Evolutionary conservation across 2,113 vertebrate species (phyloP), one percentile per base, ranked within the genome.

Genomic region (Erythrocebus patas): DNA sequence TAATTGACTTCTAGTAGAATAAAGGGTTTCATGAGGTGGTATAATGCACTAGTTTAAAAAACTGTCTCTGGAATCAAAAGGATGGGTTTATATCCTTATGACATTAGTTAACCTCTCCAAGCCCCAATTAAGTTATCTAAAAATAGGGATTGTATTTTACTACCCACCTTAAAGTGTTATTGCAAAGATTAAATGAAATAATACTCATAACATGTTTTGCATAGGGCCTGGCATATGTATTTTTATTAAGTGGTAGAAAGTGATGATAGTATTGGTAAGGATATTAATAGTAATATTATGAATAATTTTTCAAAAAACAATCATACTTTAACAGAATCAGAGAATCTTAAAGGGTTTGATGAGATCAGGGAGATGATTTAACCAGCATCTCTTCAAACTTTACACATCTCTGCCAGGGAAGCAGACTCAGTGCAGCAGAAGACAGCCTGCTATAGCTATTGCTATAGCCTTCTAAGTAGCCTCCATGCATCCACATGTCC

Each of bases 21-120:
- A 85, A 64, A 27, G 81, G 38, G 6, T 57, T 86, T 82, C 83
- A 38, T 22, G 43, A 93, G 57, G 27, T 72, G 59, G 40, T 79
- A 14, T 22, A 59, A 9, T 43, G 14, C 35, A 32, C 59, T 78
- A 12, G n/a, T 61, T 83, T 92, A 97, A 96, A 88, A 9, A 48
- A 68, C 6, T 5, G 23, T 40, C 48, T 87, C 23, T 93, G 27
- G 27, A 87, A n/a, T 81, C 52, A 64, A 89, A 92, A 70, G 93
- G 66, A 18, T 20, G 8, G 40, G n/a, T 68, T 89, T 82, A 6
- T n/a, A 32, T 82, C 57, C 66, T 79, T 92, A 22, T 73, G 35
- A 92, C 84, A 84, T 82, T 64, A 68, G 16, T 78, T 91, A 64
- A 52, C 81, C 38, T 97, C 68, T 94, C 75, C 75, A 92, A 55